These are phyloP conservation scores for Scaptomyza flava DNA, from an alignment of 2,888 invertebrate genomes.

Conservation along the genomic window DNA sequence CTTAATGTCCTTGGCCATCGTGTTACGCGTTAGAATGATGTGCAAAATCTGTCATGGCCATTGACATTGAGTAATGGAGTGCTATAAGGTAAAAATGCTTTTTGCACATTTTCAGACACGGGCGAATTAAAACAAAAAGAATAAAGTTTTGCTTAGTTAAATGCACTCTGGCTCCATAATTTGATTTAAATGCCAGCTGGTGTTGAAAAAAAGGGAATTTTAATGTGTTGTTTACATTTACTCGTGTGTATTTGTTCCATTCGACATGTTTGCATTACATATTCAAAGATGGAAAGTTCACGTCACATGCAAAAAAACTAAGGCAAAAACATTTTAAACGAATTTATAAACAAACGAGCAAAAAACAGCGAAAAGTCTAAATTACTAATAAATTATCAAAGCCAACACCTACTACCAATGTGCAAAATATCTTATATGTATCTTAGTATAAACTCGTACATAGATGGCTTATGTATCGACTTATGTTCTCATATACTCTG, in stretches of 20 bases:
- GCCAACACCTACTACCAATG: slow-evolving; percentile 65
- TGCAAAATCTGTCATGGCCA: slow-evolving; percentile 35
- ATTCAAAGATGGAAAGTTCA: slow-evolving; percentile 12
- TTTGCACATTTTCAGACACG: slow-evolving; percentile 16
- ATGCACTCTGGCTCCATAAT: background rate
- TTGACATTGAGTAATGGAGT: slow-evolving; percentile 45
- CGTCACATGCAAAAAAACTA: slow-evolving; percentile 31
- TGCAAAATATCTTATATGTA: slow-evolving; percentile 30
- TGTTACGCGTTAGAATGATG: slow-evolving; percentile 12
- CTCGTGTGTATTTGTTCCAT: background rate
- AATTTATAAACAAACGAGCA: slow-evolving; percentile 68
- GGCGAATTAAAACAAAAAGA: background rate
- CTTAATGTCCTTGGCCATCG: slow-evolving; percentile 51
- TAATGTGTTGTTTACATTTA: background rate
- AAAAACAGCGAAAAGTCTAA: slow-evolving; percentile 49
- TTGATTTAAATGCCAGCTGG: background rate
- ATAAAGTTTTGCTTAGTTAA: background rate
- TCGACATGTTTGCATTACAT: slow-evolving; percentile 23
- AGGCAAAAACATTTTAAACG: slow-evolving; percentile 42
- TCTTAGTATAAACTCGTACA: slow-evolving; percentile 9
- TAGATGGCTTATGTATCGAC: slow-evolving; percentile 17
- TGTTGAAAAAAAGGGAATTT: background rate
- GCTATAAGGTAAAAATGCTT: slow-evolving; percentile 26
- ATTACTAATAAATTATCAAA: slow-evolving; percentile 62
- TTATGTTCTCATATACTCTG: slow-evolving; percentile 13